Evolutionary conservation across 2,113 vertebrate genomes (phyloP).

Genomic region (Cryptotis parvus): DNA sequence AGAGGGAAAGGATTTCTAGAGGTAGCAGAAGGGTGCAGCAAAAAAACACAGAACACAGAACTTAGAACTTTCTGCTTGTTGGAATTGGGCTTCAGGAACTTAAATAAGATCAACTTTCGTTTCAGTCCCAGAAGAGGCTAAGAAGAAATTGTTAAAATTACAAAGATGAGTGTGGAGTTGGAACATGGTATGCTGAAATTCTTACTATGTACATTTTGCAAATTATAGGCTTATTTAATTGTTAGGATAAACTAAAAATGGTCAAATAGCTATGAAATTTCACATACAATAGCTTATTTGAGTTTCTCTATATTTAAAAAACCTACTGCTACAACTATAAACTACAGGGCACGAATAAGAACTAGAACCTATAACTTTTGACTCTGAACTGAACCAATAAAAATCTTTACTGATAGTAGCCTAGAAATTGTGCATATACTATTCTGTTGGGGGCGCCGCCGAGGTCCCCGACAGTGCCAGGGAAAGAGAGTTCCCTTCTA

Average conservation of each 20-base stretch:
- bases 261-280: not conserved
- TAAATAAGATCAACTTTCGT: not conserved
- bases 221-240: not conserved
- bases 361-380: not conserved
- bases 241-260: too few relatives aligned
- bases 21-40: not conserved
- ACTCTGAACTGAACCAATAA: not conserved
- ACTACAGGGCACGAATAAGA: not conserved
- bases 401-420: not conserved
- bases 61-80: not conserved
- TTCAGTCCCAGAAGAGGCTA: not conserved
- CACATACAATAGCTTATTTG: not conserved
- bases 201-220: too few relatives aligned
- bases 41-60: not conserved
- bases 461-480: too few relatives aligned
- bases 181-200: too few relatives aligned
- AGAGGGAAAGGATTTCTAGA: not conserved
- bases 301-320: not conserved
- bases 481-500: too few relatives aligned
- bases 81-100: not conserved
- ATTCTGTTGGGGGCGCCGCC: too few relatives aligned
- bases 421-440: conserved; percentile 15
- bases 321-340: conserved; percentile 12
- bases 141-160: not conserved
- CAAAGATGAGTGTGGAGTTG: not conserved